Percentiles rank a stretch among this genome's conserved stretches.
phyloP scores from a whole-genome alignment of 2,888 invertebrate genomes.

The Fissipunctia ypsillon region DNA sequence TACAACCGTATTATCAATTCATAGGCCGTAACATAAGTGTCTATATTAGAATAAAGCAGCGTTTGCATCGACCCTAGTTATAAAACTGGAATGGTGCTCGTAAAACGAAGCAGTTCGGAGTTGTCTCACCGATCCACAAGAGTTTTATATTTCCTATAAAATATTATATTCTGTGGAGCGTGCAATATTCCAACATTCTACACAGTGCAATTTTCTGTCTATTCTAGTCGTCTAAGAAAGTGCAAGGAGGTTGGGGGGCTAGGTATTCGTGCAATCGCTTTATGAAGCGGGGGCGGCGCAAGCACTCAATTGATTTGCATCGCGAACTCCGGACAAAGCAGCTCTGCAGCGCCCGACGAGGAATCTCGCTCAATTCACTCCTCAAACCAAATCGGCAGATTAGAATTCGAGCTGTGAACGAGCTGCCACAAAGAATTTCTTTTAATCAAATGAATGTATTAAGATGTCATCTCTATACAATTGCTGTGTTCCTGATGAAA shows the following conservation, averaged over 20 bases:
- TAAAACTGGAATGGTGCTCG: constrained; percentile 69
- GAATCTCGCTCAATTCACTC: constrained; percentile 81
- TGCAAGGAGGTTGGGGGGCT: constrained; percentile 69
- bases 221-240: constrained; percentile 71
- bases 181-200: constrained; percentile 68
- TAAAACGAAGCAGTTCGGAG: constrained; percentile 69
- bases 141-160: constrained; percentile 73
- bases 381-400: constrained; percentile 80
- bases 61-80: constrained; percentile 66
- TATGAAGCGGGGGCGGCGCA: constrained; percentile 72
- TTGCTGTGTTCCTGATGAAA: constrained; percentile 23
- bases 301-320: constrained; percentile 86
- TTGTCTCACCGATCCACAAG: constrained; percentile 65
- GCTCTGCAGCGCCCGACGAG: constrained; percentile 73
- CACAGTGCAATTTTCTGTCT: constrained; percentile 69
- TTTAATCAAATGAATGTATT: constrained; percentile 66
- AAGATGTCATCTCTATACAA: constrained; percentile 56
- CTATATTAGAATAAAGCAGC: constrained; percentile 66
- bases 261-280: constrained; percentile 78
- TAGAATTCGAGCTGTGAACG: constrained; percentile 76
- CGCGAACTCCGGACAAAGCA: constrained; percentile 79
- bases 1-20: constrained; percentile 62
- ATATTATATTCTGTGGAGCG: constrained; percentile 69
- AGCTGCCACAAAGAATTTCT: constrained; percentile 73
- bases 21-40: constrained; percentile 62